These are phyloP conservation scores for Serinus canaria DNA, from an alignment of 2,113 vertebrate species.

Conservation along the genomic window DNA sequence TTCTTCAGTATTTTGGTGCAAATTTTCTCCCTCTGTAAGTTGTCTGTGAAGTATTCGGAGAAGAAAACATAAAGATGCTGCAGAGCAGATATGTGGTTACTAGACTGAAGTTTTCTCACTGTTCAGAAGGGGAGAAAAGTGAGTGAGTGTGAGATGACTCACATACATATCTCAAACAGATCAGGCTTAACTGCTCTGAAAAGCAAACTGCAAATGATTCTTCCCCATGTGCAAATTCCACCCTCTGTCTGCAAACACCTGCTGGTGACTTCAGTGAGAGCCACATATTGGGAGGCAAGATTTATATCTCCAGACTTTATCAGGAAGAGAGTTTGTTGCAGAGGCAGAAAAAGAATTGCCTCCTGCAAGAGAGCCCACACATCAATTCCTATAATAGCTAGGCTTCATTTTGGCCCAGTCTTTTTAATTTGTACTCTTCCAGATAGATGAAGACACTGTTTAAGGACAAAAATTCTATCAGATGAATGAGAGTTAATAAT, in stretches of 20 bases:
- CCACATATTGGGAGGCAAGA: background rate
- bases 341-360: background rate
- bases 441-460: background rate
- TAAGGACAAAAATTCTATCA: background rate
- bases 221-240: slow-evolving; percentile 51
- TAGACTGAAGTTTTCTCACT: background rate
- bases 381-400: background rate
- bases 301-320: slow-evolving; percentile 31
- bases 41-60: background rate
- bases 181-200: slow-evolving; percentile 48
- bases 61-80: background rate
- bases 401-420: background rate
- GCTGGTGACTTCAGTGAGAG: slow-evolving; percentile 31
- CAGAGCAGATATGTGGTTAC: slow-evolving; percentile 10
- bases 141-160: slow-evolving; percentile 47
- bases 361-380: background rate
- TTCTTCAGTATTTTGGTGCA: background rate
- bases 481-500: background rate
- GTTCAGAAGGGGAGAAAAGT: slow-evolving; percentile 4
- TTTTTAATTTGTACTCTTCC: background rate
- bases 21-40: background rate
- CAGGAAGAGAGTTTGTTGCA: background rate
- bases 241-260: slow-evolving; percentile 46
- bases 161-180: slow-evolving; percentile 18
- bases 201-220: slow-evolving; percentile 38